These are phyloP conservation scores for Cyclargus thomasi DNA, from an alignment of 1,140 invertebrate genomes.

Conservation along the genomic window DNA sequence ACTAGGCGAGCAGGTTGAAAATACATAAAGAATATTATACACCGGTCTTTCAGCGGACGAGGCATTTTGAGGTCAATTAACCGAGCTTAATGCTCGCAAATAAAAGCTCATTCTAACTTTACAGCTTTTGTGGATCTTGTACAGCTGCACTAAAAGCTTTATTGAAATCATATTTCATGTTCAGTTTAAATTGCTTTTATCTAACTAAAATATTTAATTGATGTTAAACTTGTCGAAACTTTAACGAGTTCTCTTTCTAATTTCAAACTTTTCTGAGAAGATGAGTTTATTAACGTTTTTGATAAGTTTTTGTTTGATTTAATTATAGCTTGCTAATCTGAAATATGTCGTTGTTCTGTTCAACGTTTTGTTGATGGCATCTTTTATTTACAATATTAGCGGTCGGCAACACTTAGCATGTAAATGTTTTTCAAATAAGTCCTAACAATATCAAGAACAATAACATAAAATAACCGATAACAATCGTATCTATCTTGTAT, in stretches of 20 bases:
- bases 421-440: no score
- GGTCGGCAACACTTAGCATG: no score
- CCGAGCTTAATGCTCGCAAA: constrained; percentile 2
- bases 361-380: no score
- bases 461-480: no score
- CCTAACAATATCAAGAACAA: no score
- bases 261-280: not conserved
- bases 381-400: no score
- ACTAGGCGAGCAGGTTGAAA: not conserved
- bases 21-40: not conserved
- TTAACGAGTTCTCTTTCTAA: not conserved
- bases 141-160: not conserved
- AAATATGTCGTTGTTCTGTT: not conserved
- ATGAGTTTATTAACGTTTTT: not conserved
- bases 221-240: not conserved
- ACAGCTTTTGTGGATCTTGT: not conserved
- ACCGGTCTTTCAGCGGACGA: not conserved
- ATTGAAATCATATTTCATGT: not conserved
- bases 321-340: not conserved
- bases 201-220: not conserved
- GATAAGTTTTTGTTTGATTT: not conserved
- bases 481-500: no score
- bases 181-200: not conserved
- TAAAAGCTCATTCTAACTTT: constrained; percentile 3
- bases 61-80: constrained; percentile 3